Conservation (phyloP, 2,888 invertebrate genomes). For the Nemotelus pantherinus region DNA sequence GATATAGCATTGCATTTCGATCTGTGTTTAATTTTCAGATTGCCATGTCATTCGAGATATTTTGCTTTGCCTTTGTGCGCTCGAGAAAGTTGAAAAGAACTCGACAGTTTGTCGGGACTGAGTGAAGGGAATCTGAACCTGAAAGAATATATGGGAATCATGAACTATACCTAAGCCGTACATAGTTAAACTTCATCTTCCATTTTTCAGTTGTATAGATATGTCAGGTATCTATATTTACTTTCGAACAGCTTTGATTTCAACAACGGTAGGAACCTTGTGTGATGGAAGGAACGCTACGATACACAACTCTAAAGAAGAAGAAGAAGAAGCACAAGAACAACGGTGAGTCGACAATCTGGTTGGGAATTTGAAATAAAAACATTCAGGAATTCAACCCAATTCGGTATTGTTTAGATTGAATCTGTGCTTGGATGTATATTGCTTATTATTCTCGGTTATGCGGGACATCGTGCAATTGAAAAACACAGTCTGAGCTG, state of each 20-base stretch:
- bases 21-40: slow-evolving; percentile 37
- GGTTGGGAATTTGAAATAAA: slow-evolving; percentile 34
- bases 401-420: slow-evolving; percentile 40
- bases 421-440: background rate
- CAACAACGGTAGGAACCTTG: slow-evolving; percentile 11
- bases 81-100: slow-evolving; percentile 42
- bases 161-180: too few species aligned
- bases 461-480: background rate
- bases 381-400: slow-evolving; percentile 43
- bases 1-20: background rate
- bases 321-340: background rate
- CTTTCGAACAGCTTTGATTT: slow-evolving; percentile 8
- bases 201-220: background rate
- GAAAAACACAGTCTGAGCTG: background rate
- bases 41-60: slow-evolving; percentile 44
- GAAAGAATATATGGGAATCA: slow-evolving; percentile 21
- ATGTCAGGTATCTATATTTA: slow-evolving; percentile 26
- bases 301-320: background rate
- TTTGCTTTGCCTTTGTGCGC: slow-evolving; percentile 24
- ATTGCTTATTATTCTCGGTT: slow-evolving; percentile 2
- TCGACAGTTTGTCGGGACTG: slow-evolving; percentile 20
- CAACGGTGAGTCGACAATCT: background rate
- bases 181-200: background rate
- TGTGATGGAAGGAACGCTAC: slow-evolving; percentile 2
- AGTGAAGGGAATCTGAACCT: slow-evolving; percentile 39